These are phyloP conservation scores for Drosophila birchii DNA, from an alignment of 2,888 invertebrate genomes.

Conservation along the genomic window DNA sequence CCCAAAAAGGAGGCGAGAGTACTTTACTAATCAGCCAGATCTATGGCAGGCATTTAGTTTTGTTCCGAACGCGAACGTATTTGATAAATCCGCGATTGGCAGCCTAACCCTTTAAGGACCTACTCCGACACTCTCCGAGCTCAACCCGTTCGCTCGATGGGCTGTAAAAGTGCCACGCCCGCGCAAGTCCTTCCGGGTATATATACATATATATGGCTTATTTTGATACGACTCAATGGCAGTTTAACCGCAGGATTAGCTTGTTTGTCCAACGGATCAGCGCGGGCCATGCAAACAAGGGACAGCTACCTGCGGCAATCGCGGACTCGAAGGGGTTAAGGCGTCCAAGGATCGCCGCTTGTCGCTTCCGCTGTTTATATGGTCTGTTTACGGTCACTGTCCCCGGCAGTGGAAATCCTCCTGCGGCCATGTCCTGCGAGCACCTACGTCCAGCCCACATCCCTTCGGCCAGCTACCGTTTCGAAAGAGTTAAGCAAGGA, in stretches of 20 bases:
- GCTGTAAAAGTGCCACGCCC: conserved; percentile 61
- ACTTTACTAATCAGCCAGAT: conserved; percentile 76
- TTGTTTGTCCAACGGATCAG: conserved; percentile 79
- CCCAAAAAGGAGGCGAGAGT: conserved; percentile 59
- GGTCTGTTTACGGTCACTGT: conserved; percentile 62
- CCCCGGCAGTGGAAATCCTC: conserved; percentile 75
- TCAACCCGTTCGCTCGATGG: conserved; percentile 56
- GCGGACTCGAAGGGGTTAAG: conserved; percentile 60
- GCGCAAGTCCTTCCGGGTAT: conserved; percentile 68
- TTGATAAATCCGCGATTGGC: conserved; percentile 55
- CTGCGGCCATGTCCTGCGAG: conserved; percentile 59
- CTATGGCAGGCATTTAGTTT: conserved; percentile 77
- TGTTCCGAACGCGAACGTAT: conserved; percentile 49
- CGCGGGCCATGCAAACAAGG: conserved; percentile 71
- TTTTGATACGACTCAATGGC: conserved; percentile 82
- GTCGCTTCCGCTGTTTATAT: conserved; percentile 76
- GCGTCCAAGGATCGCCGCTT: conserved; percentile 9
- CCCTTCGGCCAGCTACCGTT: conserved; percentile 42
- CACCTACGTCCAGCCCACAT: conserved; percentile 67
- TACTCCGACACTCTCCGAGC: not conserved
- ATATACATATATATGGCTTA: conserved; percentile 55
- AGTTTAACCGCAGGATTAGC: conserved; percentile 84
- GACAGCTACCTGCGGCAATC: conserved; percentile 26
- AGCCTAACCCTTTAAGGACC: conserved; percentile 60
- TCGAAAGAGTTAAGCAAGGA: conserved; percentile 75